Percentiles rank a stretch among this genome's conserved stretches.
These are phyloP conservation scores for Drosophila mauritiana DNA, from an alignment of 1,140 invertebrate species.

Conservation along the genomic window DNA sequence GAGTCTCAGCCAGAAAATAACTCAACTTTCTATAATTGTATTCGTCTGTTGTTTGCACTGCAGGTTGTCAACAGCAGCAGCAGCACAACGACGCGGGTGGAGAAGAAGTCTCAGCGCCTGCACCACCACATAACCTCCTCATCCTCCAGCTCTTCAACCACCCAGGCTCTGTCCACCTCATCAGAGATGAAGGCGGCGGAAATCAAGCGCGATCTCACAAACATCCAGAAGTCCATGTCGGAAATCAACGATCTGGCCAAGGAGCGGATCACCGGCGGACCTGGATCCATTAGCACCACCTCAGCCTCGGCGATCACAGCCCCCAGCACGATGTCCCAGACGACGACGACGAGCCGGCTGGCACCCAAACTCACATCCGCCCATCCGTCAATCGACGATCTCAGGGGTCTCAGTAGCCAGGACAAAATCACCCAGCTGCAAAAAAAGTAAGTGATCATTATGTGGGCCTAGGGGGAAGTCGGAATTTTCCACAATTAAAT, in stretches of 20 bases:
- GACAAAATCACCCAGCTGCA: slow-evolving; percentile 85
- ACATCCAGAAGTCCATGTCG: slow-evolving; percentile 91
- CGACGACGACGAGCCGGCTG: slow-evolving; percentile 31
- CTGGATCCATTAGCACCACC: slow-evolving; percentile 21
- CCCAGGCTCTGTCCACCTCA: slow-evolving; percentile 84
- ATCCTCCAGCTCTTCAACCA: slow-evolving; percentile 80
- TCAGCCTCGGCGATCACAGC: slow-evolving; percentile 32
- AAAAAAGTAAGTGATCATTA: slow-evolving; percentile 84
- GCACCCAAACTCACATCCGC: slow-evolving; percentile 39
- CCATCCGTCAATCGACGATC: slow-evolving; percentile 80
- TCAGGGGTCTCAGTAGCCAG: slow-evolving; percentile 85
- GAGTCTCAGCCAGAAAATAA: slow-evolving; percentile 39
- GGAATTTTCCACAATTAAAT: slow-evolving; percentile 3
- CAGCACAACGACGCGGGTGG: slow-evolving; percentile 86
- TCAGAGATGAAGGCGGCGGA: slow-evolving; percentile 89
- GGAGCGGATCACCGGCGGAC: slow-evolving; percentile 61
- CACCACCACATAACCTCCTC: slow-evolving; percentile 85
- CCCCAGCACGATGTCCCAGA: slow-evolving; percentile 42
- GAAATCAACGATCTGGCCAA: slow-evolving; percentile 89
- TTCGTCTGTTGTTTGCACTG: background rate
- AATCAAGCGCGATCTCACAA: slow-evolving; percentile 90
- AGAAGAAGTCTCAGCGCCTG: slow-evolving; percentile 86
- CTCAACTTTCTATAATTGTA: slow-evolving; percentile 27
- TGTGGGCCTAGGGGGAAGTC: background rate
- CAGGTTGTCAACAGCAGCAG: slow-evolving; percentile 84